A percentile compares a stretch with the other conserved stretches of the same genome.
Conservation (phyloP, 2,888 invertebrate species). For the Hipparchia semele region DNA sequence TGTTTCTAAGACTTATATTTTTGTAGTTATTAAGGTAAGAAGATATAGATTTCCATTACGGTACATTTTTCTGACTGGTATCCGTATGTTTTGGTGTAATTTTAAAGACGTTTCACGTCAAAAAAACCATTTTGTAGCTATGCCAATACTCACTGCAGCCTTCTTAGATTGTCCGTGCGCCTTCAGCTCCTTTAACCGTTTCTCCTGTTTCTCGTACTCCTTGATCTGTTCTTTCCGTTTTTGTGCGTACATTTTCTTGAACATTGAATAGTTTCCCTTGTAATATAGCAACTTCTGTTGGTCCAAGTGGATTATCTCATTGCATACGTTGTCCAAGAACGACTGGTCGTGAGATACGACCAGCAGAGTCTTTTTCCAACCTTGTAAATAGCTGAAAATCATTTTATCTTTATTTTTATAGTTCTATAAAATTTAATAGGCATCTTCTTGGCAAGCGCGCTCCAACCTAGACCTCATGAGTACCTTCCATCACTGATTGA, state of each 20-base stretch:
- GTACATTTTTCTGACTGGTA: too few relatives aligned
- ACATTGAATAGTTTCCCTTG: conserved; percentile 98
- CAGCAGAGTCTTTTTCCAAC: conserved; percentile 99
- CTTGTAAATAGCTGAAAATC: conserved; percentile 92
- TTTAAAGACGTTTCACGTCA: too few relatives aligned
- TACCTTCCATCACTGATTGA: too few relatives aligned
- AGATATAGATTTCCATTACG: too few relatives aligned
- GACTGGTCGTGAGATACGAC: conserved; percentile 99
- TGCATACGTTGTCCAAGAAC: conserved; percentile 99
- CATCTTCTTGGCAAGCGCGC: too few relatives aligned
- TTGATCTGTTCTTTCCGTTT: conserved; percentile 97
- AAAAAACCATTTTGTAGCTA: not conserved
- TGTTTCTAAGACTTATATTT: too few relatives aligned
- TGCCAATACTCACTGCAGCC: conserved; percentile 85
- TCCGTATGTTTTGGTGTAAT: too few relatives aligned
- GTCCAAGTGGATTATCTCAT: conserved; percentile 99
- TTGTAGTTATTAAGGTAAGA: too few relatives aligned
- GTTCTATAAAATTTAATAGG: not conserved
- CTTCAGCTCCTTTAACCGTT: conserved; percentile 96
- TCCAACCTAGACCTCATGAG: too few relatives aligned
- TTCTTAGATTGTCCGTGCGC: conserved; percentile 98
- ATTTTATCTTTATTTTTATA: not conserved
- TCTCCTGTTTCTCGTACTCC: conserved; percentile 99
- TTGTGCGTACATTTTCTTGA: conserved; percentile 99
- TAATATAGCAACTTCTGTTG: conserved; percentile 97